Conservation (phyloP, 2,113 vertebrate species). For the Neopipo cinnamomea region DNA sequence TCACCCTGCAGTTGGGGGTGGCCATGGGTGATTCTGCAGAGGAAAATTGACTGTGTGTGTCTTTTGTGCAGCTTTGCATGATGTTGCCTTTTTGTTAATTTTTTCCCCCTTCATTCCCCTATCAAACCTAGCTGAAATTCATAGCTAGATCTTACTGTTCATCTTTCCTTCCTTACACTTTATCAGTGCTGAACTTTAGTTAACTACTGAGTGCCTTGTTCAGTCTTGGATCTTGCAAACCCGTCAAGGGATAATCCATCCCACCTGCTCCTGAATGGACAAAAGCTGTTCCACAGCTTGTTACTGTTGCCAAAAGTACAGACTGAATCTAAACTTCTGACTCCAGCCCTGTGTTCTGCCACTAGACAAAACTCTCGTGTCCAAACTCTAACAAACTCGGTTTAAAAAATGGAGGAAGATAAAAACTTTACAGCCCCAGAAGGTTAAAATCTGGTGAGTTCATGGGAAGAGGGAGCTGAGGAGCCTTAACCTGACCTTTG, state of each 20-base stretch:
- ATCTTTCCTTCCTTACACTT: not conserved
- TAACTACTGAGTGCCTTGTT: not conserved
- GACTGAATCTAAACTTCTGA: not conserved
- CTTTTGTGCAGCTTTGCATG: not conserved
- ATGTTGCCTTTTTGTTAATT: not conserved
- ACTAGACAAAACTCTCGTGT: not conserved
- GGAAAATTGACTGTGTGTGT: not conserved
- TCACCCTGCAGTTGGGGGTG: not conserved
- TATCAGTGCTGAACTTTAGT: not conserved
- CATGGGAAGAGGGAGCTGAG: not conserved
- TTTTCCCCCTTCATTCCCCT: not conserved
- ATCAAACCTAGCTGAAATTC: not conserved
- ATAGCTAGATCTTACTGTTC: not conserved
- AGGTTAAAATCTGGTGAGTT: not conserved
- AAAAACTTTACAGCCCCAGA: not conserved
- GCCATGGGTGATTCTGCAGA: not conserved
- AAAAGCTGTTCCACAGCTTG: conserved; percentile 1
- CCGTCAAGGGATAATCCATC: not conserved
- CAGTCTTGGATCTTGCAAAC: not conserved
- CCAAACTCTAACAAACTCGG: not conserved
- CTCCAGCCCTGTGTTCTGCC: not conserved
- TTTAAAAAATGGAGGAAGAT: not conserved
- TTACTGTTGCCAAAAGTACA: not conserved
- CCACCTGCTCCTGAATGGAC: not conserved
- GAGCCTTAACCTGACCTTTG: not conserved